These are phyloP conservation scores for Copidosoma floridanum DNA, from an alignment of 1,140 invertebrate genomes.

Conservation along the genomic window DNA sequence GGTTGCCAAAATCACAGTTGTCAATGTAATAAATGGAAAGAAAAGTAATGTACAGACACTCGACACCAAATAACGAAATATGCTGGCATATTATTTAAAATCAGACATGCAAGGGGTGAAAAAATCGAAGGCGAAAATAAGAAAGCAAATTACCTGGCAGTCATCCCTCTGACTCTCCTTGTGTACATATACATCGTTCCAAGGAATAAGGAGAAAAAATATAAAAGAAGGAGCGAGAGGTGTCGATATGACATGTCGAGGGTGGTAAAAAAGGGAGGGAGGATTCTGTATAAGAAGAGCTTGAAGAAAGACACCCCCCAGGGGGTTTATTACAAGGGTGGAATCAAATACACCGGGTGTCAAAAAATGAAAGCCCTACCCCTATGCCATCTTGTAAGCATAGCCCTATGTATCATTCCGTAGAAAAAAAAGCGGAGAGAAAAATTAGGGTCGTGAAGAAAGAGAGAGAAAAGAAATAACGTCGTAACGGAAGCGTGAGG, in stretches of 20 bases:
- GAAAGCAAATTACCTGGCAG: slow-evolving; percentile 57
- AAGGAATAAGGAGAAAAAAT: slow-evolving; percentile 7
- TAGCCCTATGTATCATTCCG: too few relatives aligned
- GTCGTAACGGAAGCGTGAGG: slow-evolving; percentile 8
- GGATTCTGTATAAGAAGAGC: slow-evolving; percentile 5
- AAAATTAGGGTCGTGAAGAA: neutral
- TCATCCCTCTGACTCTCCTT: slow-evolving; percentile 36
- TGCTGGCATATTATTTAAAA: too few relatives aligned
- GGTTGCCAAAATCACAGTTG: too few relatives aligned
- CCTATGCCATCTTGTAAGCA: too few relatives aligned
- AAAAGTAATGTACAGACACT: neutral
- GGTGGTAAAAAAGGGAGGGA: slow-evolving; percentile 33
- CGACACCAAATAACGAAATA: too few relatives aligned
- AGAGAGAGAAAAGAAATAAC: too few relatives aligned
- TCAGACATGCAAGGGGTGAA: neutral
- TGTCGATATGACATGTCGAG: slow-evolving; percentile 59
- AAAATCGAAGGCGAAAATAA: slow-evolving; percentile 44
- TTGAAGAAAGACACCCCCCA: slow-evolving; percentile 41
- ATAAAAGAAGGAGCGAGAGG: slow-evolving; percentile 36
- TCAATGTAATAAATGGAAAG: too few relatives aligned
- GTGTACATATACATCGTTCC: slow-evolving; percentile 4
- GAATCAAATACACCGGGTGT: slow-evolving; percentile 60
- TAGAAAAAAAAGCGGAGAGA: neutral
- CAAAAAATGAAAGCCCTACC: slow-evolving; percentile 57
- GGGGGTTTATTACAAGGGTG: slow-evolving; percentile 58